Evolutionary conservation across 2,888 invertebrate species (phyloP).

Genomic region (Falcaria lacertinaria): DNA sequence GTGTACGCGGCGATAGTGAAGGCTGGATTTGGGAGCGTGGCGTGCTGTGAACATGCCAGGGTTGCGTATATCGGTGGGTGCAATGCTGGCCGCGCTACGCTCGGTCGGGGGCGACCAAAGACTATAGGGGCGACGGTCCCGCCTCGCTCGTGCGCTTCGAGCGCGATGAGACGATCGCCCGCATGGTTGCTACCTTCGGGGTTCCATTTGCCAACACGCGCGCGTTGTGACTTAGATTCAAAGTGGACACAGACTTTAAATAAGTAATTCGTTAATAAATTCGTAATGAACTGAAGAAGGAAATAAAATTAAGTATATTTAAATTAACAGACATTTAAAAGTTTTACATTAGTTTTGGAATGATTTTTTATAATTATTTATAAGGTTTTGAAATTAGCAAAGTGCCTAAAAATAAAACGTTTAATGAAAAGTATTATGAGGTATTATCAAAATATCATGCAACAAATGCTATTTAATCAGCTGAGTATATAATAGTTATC

Average conservation of each 20-base stretch:
- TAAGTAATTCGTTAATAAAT: constrained; percentile 50
- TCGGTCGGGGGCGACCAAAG: constrained; percentile 56
- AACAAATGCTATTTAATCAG: too few species aligned
- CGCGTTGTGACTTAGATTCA: constrained; percentile 51
- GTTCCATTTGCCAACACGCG: constrained; percentile 45
- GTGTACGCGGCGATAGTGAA: constrained; percentile 43
- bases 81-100: constrained; percentile 48
- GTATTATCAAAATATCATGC: too few species aligned
- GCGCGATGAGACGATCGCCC: constrained; percentile 37
- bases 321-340: too few species aligned
- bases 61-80: constrained; percentile 41
- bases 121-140: constrained; percentile 24
- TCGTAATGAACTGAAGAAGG: constrained; percentile 20
- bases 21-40: constrained; percentile 35
- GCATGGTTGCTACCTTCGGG: constrained; percentile 51
- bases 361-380: too few species aligned
- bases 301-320: too few species aligned
- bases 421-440: too few species aligned
- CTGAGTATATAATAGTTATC: not conserved
- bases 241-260: constrained; percentile 41
- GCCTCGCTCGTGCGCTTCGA: constrained; percentile 42
- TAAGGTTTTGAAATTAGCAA: too few species aligned
- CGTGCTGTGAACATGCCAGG: constrained; percentile 57
- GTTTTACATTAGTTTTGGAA: too few species aligned
- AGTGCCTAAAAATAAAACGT: too few species aligned